phyloP scores from a whole-genome alignment of 37 sponge, comb jelly and placozoan genomes.

The Cladorhizidae sp. region DNA sequence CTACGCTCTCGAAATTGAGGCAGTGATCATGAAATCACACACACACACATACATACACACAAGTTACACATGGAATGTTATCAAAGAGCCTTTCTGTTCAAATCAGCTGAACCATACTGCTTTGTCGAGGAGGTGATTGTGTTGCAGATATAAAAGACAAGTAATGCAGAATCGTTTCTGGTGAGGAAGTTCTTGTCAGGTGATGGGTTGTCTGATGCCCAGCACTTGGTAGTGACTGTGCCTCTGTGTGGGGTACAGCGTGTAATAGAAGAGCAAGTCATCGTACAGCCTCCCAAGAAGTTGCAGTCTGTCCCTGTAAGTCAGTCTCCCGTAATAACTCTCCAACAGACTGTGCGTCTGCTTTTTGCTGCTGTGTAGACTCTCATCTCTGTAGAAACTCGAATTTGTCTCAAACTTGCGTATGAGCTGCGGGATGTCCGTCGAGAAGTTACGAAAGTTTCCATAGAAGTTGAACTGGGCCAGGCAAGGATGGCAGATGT shows the following conservation, averaged over 20 bases:
- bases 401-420: slow-evolving; percentile 36
- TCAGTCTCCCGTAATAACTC: slow-evolving; percentile 13
- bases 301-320: slow-evolving; percentile 27
- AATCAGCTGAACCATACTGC: too few species aligned
- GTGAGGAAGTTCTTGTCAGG: neutral
- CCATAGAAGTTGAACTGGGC: slow-evolving; percentile 55
- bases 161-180: too few species aligned
- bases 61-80: too few species aligned
- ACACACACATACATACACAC: too few species aligned
- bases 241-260: slow-evolving; percentile 40
- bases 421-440: slow-evolving; percentile 18
- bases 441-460: slow-evolving; percentile 36
- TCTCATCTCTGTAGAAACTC: slow-evolving; percentile 29
- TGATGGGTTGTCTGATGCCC: slow-evolving; percentile 8
- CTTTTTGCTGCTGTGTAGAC: slow-evolving; percentile 11
- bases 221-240: slow-evolving; percentile 17
- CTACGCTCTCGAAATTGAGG: too few species aligned
- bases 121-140: too few species aligned
- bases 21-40: too few species aligned
- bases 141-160: too few species aligned
- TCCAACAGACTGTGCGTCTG: slow-evolving; percentile 6
- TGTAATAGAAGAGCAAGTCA: slow-evolving; percentile 51
- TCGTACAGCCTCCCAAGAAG: slow-evolving; percentile 32
- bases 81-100: too few species aligned
- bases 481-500: slow-evolving; percentile 65